phyloP scores from a whole-genome alignment of 2,888 invertebrate genomes.

The Tenthredo notha region DNA sequence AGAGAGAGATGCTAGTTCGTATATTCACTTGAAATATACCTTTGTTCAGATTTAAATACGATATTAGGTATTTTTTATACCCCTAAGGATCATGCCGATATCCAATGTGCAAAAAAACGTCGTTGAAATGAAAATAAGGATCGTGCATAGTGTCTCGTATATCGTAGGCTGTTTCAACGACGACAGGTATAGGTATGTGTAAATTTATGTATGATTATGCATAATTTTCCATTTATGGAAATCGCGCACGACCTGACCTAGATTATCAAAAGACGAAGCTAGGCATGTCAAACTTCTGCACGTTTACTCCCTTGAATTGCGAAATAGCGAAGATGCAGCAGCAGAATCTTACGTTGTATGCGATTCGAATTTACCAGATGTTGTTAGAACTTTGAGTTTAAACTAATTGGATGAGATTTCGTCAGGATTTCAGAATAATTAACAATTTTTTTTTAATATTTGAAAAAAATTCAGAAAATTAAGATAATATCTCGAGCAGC shows the following conservation, averaged over 20 bases:
- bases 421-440: neutral
- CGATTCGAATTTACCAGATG: neutral
- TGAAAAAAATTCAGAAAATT: neutral
- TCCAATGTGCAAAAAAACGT: neutral
- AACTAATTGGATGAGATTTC: neutral
- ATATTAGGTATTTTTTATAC: neutral
- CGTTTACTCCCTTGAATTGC: too few relatives aligned
- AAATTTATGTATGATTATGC: neutral
- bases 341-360: neutral
- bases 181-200: neutral
- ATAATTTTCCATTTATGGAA: conserved; percentile 39
- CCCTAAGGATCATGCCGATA: neutral
- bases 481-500: neutral
- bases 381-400: neutral
- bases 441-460: too few relatives aligned
- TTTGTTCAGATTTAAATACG: neutral
- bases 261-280: conserved; percentile 30
- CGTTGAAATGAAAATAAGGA: neutral
- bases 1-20: neutral
- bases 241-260: conserved; percentile 30
- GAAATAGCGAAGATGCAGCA: neutral
- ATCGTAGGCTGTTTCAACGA: neutral
- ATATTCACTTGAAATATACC: neutral
- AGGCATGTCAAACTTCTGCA: neutral
- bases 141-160: neutral